These are phyloP conservation scores for Echinarachnius parma DNA, from an alignment of 53 echinoderm and acorn worm genomes.

Conservation along the genomic window DNA sequence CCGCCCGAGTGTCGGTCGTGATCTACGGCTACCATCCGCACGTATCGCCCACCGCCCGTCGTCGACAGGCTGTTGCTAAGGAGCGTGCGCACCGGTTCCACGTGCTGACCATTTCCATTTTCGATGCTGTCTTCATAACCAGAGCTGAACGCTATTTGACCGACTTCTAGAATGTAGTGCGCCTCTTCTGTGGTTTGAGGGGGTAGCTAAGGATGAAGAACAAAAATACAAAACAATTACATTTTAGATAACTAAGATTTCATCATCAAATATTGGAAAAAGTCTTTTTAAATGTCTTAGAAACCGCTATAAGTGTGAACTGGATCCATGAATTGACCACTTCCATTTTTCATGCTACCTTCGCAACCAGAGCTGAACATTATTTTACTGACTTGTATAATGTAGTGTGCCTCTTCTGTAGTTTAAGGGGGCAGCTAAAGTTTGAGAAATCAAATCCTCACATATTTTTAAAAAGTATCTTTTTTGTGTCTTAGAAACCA, in stretches of 20 bases:
- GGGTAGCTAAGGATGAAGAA: conserved; percentile 47
- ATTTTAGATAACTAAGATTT: no score
- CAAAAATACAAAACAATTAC: conserved; percentile 8
- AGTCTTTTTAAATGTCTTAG: not conserved
- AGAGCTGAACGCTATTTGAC: conserved; percentile 84
- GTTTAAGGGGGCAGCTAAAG: conserved; percentile 60
- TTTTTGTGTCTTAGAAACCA: no score
- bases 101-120: conserved; percentile 49
- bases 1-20: conserved; percentile 68
- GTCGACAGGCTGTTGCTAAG: conserved; percentile 44
- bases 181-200: conserved; percentile 78
- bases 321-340: conserved; percentile 50
- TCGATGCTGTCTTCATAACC: conserved; percentile 53
- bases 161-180: conserved; percentile 79
- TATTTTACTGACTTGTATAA: conserved; percentile 79
- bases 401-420: conserved; percentile 84
- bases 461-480: no score
- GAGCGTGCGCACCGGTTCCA: conserved; percentile 50
- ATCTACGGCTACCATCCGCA: conserved; percentile 64
- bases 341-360: conserved; percentile 39
- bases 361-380: conserved; percentile 72
- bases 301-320: no score
- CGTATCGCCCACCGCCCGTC: conserved; percentile 39
- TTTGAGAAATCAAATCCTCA: conserved; percentile 10
- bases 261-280: no score